phyloP scores from a whole-genome alignment of 2,113 vertebrate genomes.

The Gasterosteus aculeatus region DNA sequence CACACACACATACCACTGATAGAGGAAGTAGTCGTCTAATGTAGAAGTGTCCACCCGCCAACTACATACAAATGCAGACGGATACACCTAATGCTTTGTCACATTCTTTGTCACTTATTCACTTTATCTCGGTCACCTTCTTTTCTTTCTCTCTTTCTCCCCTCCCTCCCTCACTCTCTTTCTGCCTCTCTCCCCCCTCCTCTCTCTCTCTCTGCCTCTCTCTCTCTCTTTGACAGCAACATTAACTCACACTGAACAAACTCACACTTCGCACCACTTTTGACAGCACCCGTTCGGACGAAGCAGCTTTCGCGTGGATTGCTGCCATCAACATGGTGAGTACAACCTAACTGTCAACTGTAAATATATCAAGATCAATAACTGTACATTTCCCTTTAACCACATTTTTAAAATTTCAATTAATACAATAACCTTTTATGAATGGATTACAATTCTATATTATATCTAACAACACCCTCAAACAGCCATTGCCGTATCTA shows the following conservation, averaged over 20 bases:
- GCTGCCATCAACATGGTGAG: conserved; percentile 75
- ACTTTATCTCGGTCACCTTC: conserved; percentile 3
- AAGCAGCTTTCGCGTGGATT: conserved; percentile 13
- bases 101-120: conserved; percentile 15
- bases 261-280: background rate
- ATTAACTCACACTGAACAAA: conserved; percentile 52
- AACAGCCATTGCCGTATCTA: background rate
- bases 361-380: background rate
- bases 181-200: background rate
- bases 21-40: conserved; percentile 73
- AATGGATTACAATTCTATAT: background rate
- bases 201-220: background rate
- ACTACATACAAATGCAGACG: conserved; percentile 21
- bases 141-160: conserved; percentile 18
- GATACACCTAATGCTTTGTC: conserved; percentile 35
- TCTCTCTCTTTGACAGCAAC: conserved; percentile 32
- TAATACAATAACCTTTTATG: background rate
- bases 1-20: conserved; percentile 31
- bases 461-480: background rate
- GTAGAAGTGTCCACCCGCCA: conserved; percentile 39
- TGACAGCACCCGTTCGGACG: background rate
- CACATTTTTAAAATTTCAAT: background rate
- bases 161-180: conserved; percentile 7
- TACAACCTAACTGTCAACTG: conserved; percentile 30
- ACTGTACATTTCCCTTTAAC: background rate